Evolutionary conservation across 2,113 vertebrate species (phyloP).

Genomic region (Melanostigma gelatinosum): DNA sequence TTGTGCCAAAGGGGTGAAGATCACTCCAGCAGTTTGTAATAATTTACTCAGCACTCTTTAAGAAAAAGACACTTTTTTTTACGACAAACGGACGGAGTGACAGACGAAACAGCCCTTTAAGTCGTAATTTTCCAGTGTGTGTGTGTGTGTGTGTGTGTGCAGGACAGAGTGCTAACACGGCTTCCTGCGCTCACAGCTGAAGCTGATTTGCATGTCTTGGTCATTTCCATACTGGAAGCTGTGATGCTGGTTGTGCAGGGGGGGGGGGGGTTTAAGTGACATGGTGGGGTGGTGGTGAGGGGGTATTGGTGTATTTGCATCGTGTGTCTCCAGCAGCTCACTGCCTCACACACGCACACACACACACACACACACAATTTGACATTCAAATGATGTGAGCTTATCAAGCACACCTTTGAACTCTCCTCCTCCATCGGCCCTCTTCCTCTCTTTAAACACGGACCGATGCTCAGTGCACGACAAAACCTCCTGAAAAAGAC

Average conservation of each 20-base stretch:
- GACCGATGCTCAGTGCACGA: neutral
- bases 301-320: conserved; percentile 88
- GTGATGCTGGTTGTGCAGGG: conserved; percentile 59
- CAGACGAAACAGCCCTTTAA: neutral
- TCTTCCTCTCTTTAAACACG: neutral
- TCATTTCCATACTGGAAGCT: conserved; percentile 96
- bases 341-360: conserved; percentile 43
- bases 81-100: neutral
- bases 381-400: conserved; percentile 92
- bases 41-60: neutral
- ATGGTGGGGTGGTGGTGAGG: conserved; percentile 56
- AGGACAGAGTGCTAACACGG: conserved; percentile 66
- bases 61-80: neutral
- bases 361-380: conserved; percentile 84
- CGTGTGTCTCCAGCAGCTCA: conserved; percentile 80
- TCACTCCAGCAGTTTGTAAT: neutral
- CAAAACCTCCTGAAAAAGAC: neutral
- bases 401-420: conserved; percentile 75
- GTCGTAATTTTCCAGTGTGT: neutral
- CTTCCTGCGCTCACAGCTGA: conserved; percentile 82
- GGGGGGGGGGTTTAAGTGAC: neutral
- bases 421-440: conserved; percentile 7
- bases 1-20: neutral
- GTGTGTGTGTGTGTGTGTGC: conserved; percentile 22
- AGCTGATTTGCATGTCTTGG: conserved; percentile 89